Evolutionary conservation across 1,140 invertebrate genomes (phyloP).

Genomic region (Drosophila arizonae): DNA sequence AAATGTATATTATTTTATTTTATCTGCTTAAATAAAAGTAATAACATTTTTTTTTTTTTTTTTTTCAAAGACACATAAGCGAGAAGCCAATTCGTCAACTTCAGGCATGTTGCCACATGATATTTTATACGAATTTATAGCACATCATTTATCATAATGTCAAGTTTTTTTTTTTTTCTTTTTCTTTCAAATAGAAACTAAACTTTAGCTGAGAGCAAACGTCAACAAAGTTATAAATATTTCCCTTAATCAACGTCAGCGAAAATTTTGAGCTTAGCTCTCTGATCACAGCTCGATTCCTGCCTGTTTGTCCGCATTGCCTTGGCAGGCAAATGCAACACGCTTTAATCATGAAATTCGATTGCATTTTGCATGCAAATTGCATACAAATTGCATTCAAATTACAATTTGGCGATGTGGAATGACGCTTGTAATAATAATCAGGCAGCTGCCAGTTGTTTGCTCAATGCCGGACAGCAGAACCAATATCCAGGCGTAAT

Average conservation of each 20-base stretch:
- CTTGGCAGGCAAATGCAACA: background rate
- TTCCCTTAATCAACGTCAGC: background rate
- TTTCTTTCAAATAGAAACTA: no score
- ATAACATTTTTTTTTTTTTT: background rate
- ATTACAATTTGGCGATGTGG: slow-evolving; percentile 9
- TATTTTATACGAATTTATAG: no score
- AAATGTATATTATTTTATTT: no score
- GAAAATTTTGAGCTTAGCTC: background rate
- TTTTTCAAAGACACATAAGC: background rate
- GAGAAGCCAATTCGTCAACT: no score
- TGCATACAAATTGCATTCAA: slow-evolving; percentile 14
- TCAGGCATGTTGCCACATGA: no score
- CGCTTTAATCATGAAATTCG: slow-evolving; percentile 2
- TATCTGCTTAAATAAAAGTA: no score
- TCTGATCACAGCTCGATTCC: no score
- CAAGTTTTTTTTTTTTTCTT: no score
- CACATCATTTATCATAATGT: no score
- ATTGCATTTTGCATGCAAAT: slow-evolving; percentile 16
- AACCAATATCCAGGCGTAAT: background rate
- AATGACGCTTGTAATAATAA: slow-evolving; percentile 6
- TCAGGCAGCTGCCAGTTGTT: slow-evolving; percentile 1
- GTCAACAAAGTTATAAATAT: background rate
- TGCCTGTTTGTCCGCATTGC: no score
- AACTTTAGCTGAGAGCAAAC: background rate
- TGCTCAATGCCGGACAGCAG: background rate